Conservation (phyloP, 2,113 vertebrate species). For the Albula glossodonta region DNA sequence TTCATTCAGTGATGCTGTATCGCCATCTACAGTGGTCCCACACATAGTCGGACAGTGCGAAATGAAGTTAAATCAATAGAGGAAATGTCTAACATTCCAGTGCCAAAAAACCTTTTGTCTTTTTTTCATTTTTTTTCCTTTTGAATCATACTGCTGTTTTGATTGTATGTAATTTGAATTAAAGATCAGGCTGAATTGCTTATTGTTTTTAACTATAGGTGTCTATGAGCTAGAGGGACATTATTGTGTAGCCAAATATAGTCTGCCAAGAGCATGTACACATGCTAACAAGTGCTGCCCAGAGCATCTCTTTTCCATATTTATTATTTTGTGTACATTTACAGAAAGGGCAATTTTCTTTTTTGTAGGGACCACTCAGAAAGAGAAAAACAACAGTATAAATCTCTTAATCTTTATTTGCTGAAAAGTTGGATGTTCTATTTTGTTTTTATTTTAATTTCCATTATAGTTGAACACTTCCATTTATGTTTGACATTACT, state of each 20-base stretch:
- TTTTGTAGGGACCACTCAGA: conserved; percentile 57
- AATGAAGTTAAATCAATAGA: conserved; percentile 31
- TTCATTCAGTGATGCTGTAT: background rate
- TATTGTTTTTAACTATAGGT: conserved; percentile 39
- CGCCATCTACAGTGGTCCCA: background rate
- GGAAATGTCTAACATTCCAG: conserved; percentile 43
- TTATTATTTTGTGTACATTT: conserved; percentile 26
- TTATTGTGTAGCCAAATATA: conserved; percentile 38
- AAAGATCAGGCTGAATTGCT: conserved; percentile 40
- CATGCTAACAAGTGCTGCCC: conserved; percentile 18
- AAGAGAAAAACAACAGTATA: conserved; percentile 51
- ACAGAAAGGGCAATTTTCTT: conserved; percentile 34
- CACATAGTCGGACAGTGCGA: conserved; percentile 4
- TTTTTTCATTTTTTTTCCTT: conserved; percentile 8
- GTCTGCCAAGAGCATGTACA: background rate
- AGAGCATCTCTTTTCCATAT: conserved; percentile 46
- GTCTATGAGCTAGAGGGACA: conserved; percentile 31
- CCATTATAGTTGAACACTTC: conserved; percentile 65
- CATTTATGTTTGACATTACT: conserved; percentile 62
- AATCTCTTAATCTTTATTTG: conserved; percentile 16
- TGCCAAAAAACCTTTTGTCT: conserved; percentile 57
- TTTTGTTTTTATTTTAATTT: conserved; percentile 43
- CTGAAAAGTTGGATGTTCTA: conserved; percentile 37
- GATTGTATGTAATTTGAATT: conserved; percentile 39
- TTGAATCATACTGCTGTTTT: conserved; percentile 38